Evolutionary conservation across 92 coral and sea anemone species (phyloP), one percentile per base, ranked within the genome.

Genomic region (Paramuricea clavata): DNA sequence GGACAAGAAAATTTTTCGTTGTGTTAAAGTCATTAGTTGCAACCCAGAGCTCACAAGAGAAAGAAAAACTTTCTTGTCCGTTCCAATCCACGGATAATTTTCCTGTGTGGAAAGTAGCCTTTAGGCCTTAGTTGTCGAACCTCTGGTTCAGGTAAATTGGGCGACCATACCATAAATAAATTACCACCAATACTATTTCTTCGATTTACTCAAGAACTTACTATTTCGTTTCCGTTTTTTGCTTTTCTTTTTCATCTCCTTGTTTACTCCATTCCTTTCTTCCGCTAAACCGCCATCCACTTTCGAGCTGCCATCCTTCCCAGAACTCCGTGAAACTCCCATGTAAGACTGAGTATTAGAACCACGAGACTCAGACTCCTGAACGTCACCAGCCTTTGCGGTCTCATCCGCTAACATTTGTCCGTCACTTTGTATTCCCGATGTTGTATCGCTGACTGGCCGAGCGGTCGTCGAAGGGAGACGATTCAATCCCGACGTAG

Each of bases 171-270:
- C n/a, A n/a, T n/a, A n/a, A n/a, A n/a, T n/a, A n/a, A n/a, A n/a
- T n/a, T n/a, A n/a, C n/a, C n/a, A n/a, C n/a, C n/a, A n/a, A n/a
- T n/a, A n/a, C n/a, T n/a, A n/a, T n/a, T n/a, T n/a, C n/a, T n/a
- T n/a, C n/a, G n/a, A n/a, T n/a, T n/a, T n/a, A n/a, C n/a, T n/a
- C n/a, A n/a, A n/a, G n/a, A n/a, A n/a, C 98, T 90, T 88, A 88
- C 95, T 90, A 74, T 86, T 76, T 59, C 87, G 67, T 31, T 83
- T 93, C 25, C 93, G 90, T 78, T 81, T 92, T 67, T 83, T 94
- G 85, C 88, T 94, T 67, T 92, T 93, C 83, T 92, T 59, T 64
- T 87, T 92, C 11, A 83, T n/a, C 50, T 81, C 85, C 76, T 67
- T 49, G 50, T 17, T 13, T 15, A 43, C 33, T 73, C 34, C 26